Conservation (phyloP, 1,140 invertebrate species). For the Diabrotica virgifera region DNA sequence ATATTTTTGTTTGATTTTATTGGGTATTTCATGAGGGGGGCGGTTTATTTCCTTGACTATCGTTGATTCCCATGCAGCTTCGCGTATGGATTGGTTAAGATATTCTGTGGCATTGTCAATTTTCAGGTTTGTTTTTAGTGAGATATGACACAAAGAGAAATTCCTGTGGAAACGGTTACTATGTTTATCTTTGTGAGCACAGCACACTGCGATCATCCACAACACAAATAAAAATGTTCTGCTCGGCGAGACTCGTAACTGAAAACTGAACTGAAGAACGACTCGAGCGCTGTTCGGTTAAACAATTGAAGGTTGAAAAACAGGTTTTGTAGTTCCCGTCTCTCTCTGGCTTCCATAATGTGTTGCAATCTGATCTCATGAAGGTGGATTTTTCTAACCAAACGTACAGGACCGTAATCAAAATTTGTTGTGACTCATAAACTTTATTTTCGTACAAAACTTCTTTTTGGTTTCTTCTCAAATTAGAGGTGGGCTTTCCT, state of each 20-base stretch:
- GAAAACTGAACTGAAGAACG: neutral
- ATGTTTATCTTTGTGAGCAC: neutral
- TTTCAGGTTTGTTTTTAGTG: no score
- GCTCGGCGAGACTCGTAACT: neutral
- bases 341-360: neutral
- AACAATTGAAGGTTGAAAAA: conserved; percentile 6
- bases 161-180: neutral
- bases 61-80: no score
- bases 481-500: no score
- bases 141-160: neutral
- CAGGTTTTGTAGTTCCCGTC: neutral
- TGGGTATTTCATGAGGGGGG: no score
- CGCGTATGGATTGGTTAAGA: no score
- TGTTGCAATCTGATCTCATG: neutral
- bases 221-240: neutral
- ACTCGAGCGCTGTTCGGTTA: neutral
- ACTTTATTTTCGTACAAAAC: no score
- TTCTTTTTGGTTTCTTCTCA: no score
- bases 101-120: no score
- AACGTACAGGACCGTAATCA: no score
- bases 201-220: neutral
- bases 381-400: neutral
- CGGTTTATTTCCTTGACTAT: no score
- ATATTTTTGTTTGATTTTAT: no score
- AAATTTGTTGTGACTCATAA: no score